Conservation (phyloP, 2,797 vertebrate species). For the Coendou prehensilis region DNA sequence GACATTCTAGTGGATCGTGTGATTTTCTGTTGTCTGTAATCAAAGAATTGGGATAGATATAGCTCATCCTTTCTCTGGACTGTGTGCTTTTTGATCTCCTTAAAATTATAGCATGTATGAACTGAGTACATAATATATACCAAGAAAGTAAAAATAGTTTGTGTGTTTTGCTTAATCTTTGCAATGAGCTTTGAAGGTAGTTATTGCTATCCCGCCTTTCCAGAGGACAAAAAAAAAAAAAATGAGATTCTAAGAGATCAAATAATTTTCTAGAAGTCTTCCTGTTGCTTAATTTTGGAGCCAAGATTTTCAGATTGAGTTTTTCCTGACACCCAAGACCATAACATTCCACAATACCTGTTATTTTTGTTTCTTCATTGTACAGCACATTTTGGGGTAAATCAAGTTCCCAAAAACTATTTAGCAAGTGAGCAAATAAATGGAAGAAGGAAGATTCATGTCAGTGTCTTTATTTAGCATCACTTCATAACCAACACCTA, state of each 20-base stretch:
- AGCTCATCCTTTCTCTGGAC: neutral
- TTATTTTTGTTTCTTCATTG: neutral
- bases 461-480: neutral
- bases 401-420: neutral
- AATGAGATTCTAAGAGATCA: neutral
- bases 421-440: neutral
- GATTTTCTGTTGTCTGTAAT: neutral
- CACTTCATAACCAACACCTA: neutral
- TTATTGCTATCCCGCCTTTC: neutral
- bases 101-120: neutral
- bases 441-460: neutral
- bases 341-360: neutral
- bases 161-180: conserved; percentile 53
- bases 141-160: neutral
- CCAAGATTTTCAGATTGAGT: neutral
- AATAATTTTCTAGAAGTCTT: conserved; percentile 1
- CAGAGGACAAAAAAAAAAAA: conserved; percentile 15
- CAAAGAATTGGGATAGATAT: neutral
- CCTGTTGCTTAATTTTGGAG: neutral
- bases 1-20: neutral
- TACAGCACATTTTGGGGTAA: neutral
- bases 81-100: conserved; percentile 15
- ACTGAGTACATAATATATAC: neutral
- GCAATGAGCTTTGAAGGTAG: neutral
- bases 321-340: neutral